A percentile compares a stretch with the other conserved stretches of the same genome.
phyloP scores from a whole-genome alignment of 2,888 invertebrate species.

The Ptilodon capucinus region DNA sequence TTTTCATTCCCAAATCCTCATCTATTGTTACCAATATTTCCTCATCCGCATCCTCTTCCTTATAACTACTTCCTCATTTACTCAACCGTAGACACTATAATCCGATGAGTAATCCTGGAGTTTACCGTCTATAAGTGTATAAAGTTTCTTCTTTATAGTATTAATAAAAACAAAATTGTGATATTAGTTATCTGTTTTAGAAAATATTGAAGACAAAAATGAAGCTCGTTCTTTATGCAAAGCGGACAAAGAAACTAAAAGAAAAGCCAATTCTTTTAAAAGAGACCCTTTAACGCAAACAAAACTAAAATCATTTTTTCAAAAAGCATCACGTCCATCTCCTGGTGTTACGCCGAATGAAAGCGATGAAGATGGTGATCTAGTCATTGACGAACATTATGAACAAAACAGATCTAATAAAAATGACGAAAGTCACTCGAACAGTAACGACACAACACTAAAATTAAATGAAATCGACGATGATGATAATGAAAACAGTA shows the following conservation, averaged over 20 bases:
- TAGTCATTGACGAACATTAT: slow-evolving; percentile 59
- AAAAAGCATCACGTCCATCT: slow-evolving; percentile 52
- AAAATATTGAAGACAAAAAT: slow-evolving; percentile 40
- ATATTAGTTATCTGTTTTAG: slow-evolving; percentile 34
- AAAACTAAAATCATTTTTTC: slow-evolving; percentile 69
- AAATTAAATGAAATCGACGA: slow-evolving; percentile 43
- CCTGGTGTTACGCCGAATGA: slow-evolving; percentile 43
- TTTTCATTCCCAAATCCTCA: too few species aligned
- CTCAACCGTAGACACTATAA: too few species aligned
- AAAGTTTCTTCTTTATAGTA: too few species aligned
- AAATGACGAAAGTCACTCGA: slow-evolving; percentile 11
- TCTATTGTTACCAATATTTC: too few species aligned
- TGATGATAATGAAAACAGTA: slow-evolving; percentile 6
- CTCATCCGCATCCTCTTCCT: too few species aligned
- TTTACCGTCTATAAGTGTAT: too few species aligned
- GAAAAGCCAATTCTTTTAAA: slow-evolving; percentile 75
- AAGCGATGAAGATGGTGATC: slow-evolving; percentile 54
- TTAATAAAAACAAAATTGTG: too few species aligned
- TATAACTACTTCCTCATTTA: too few species aligned
- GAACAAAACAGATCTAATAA: slow-evolving; percentile 37
- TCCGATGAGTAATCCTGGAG: too few species aligned
- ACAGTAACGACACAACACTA: slow-evolving; percentile 49
- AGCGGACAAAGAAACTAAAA: slow-evolving; percentile 70
- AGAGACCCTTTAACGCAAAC: slow-evolving; percentile 76
- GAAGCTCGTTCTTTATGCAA: slow-evolving; percentile 59